Base-by-base conservation (phyloP, 2,113 vertebrate species). In the Tachysurus vachellii region DNA sequence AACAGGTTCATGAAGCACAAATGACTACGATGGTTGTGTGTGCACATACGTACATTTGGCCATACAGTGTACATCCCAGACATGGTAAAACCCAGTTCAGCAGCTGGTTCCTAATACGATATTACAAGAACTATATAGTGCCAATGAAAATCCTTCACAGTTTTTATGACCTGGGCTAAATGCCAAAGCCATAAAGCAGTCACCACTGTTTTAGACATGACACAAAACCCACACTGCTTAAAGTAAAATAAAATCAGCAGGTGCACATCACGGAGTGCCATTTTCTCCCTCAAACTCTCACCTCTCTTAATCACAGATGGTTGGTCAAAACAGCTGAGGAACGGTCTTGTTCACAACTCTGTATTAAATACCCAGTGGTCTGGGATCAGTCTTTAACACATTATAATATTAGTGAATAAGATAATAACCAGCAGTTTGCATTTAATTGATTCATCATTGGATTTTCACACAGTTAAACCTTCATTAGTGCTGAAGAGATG, bases 181-280 rank as follows among this genome's bases (percentile, higher is more conserved):
- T 26, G 71, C 71, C 70, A 73, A 73, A 44, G 21, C 7, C 70
- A 73, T 73, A 73, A 73, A 73, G 36, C 70, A 19, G 70, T 73
- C 70, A 73, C 16, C 36, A 44, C 70, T 44, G 7, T 73, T 73
- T 21, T 44, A 73, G 17, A 75, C 21, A 26, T 19, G 21, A 75
- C 21, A 26, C 71, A 75, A 10, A 47, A 75, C 47, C 26, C 21
- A 75, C 42, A 8, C 31, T 19, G 31, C 17, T 73, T 70, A n/a
- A 11, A 36, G n/a, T 12, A 11, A 9, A 31, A n/a, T 42, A 28
- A 31, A 28, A 70, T 28, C n/a, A 42, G 36, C 11, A 7, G 36
- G 70, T 42, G 19, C 36, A 9, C 36, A 73, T 73, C 70, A 44
- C 14, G 3, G 16, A 42, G 17, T 44, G 16, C 16, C 17, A 9